phyloP scores from a whole-genome alignment of 1,140 invertebrate species.

The Drosophila suzukii region DNA sequence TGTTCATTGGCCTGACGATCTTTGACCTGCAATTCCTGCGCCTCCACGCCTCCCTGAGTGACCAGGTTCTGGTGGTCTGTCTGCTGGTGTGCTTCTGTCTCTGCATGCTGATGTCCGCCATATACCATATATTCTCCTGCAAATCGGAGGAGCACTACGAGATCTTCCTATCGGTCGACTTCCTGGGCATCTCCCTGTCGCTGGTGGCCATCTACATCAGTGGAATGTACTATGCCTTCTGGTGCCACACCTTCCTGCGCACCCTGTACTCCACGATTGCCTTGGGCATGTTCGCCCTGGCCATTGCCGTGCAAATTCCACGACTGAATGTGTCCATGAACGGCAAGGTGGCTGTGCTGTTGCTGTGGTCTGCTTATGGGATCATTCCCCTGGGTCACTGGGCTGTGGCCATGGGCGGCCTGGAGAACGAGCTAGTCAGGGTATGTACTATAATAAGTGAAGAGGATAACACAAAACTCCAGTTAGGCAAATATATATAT shows the following conservation, averaged over 20 bases:
- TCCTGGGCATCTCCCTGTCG: slow-evolving; percentile 96
- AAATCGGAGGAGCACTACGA: slow-evolving; percentile 94
- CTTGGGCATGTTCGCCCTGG: slow-evolving; percentile 90
- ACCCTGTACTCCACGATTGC: slow-evolving; percentile 94
- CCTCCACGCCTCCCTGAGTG: slow-evolving; percentile 90
- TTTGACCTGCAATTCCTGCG: slow-evolving; percentile 93
- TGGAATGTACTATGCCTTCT: slow-evolving; percentile 98
- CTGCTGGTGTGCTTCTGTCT: slow-evolving; percentile 95
- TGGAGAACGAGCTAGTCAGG: slow-evolving; percentile 92
- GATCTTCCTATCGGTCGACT: slow-evolving; percentile 94
- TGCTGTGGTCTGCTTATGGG: slow-evolving; percentile 94
- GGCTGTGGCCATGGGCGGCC: slow-evolving; percentile 94
- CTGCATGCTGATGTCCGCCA: slow-evolving; percentile 96
- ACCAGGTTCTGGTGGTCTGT: slow-evolving; percentile 93
- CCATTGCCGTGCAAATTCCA: slow-evolving; percentile 92
- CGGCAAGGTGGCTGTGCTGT: slow-evolving; percentile 92
- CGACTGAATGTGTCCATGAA: slow-evolving; percentile 89
- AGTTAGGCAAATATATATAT: no score
- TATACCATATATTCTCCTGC: slow-evolving; percentile 98
- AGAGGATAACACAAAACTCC: no score
- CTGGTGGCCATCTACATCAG: slow-evolving; percentile 97
- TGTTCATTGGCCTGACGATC: slow-evolving; percentile 93
- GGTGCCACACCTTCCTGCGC: slow-evolving; percentile 94
- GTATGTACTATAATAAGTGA: slow-evolving; percentile 82
- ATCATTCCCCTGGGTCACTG: slow-evolving; percentile 96